Conservation (phyloP, 2,113 vertebrate genomes). For the Lepidothrix coronata region DNA sequence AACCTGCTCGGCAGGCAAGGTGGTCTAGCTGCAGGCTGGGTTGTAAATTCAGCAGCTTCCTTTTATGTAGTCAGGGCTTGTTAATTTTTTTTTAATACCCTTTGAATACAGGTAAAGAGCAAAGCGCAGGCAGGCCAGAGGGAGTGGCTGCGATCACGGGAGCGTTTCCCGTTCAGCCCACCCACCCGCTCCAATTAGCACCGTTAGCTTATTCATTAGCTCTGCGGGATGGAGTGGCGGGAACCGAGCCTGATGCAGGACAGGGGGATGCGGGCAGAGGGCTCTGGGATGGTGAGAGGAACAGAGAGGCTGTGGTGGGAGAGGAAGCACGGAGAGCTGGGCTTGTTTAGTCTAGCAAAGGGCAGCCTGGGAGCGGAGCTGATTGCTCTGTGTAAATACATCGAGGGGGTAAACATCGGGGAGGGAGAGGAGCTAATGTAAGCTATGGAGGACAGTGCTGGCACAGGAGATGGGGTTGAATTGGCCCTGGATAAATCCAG, state of each 20-base stretch:
- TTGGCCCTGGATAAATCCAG: background rate
- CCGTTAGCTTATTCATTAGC: slow-evolving; percentile 26
- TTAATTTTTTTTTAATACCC: slow-evolving; percentile 46
- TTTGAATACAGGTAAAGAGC: slow-evolving; percentile 57
- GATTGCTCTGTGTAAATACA: slow-evolving; percentile 37
- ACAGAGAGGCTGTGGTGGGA: background rate
- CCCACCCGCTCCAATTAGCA: slow-evolving; percentile 42
- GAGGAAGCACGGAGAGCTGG: background rate
- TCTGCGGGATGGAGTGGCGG: background rate
- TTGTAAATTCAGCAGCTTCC: slow-evolving; percentile 58
- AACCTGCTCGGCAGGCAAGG: slow-evolving; percentile 52
- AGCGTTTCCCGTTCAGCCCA: background rate
- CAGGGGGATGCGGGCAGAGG: background rate
- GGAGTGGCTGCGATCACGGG: background rate
- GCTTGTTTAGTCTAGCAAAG: slow-evolving; percentile 58
- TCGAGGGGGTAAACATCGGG: slow-evolving; percentile 18
- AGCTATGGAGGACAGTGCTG: slow-evolving; percentile 1
- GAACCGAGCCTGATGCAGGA: background rate
- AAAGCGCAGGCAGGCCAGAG: background rate
- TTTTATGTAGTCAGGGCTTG: slow-evolving; percentile 57
- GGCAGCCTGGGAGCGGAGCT: background rate
- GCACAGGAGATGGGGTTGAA: background rate
- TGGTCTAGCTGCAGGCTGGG: slow-evolving; percentile 59
- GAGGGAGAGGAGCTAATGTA: background rate
- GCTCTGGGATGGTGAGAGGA: background rate